Evolutionary conservation across 2,888 invertebrate genomes (phyloP), one percentile per base, ranked within the genome.

Genomic region (Ellobium chinense): DNA sequence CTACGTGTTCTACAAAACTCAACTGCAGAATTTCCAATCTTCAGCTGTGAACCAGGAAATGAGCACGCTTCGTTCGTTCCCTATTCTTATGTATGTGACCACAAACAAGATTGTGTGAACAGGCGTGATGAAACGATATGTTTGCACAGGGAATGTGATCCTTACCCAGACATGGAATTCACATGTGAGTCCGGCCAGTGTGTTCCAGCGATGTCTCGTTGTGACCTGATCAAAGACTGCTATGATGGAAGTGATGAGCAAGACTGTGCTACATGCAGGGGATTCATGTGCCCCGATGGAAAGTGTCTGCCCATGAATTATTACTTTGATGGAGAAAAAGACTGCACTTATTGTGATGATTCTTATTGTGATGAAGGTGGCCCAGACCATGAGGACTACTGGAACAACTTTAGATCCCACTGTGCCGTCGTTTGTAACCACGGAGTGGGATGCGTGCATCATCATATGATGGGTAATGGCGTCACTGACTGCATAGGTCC

Each of bases 181-280:
- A 58, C 65, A 7, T 77, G 68, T 29, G 68, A 29, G 21, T 56
- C 54, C 27, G 68, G 36, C 24, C 37, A 56, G 29, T 68, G 68
- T 27, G 24, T 77, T 0, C 36, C 34, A 1, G 46, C 24, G 1
- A 39, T 37, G 60, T 29, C 58, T 21, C 36, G n/a, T 9, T 77
- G 77, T 60, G 77, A 77, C n/a, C 29, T 77, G 37, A 37, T 58
- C 21, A 68, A 68, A 5, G 77, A 77, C n/a, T n/a, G n/a, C n/a
- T n/a, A n/a, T n/a, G n/a, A n/a, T n/a, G n/a, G n/a, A n/a, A n/a
- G n/a, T n/a, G 77, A 77, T 29, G 77, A 77, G 39, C 46, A 58
- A 4, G 68, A 77, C 58, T 77, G 77, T 24, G 39, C 58, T 21
- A 58, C 37, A 18, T 77, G 77, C 37, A 27, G 7, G 14, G 58